A percentile compares a stretch with the other conserved stretches of the same genome.
phyloP scores from a whole-genome alignment of 2,888 invertebrate genomes.

The Ectemnius cavifrons region DNA sequence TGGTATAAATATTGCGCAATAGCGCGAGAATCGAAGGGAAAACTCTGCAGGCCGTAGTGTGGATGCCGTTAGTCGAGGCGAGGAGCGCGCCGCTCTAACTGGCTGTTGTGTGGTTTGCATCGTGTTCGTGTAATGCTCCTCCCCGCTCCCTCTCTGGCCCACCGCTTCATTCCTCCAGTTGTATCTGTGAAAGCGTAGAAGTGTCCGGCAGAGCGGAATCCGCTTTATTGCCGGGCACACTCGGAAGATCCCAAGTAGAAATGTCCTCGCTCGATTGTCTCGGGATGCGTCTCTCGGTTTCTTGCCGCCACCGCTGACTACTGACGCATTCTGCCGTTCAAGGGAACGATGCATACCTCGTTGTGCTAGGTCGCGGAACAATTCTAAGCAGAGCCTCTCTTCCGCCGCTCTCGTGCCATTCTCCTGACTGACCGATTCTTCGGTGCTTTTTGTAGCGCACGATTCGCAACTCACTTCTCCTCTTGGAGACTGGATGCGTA shows the following conservation, averaged over 20 bases:
- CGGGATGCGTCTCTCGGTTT: neutral
- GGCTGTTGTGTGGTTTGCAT: constrained; percentile 37
- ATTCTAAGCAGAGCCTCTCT: constrained; percentile 15
- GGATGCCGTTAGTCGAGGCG: constrained; percentile 62
- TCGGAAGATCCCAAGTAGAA: neutral
- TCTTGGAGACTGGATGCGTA: neutral
- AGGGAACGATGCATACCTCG: constrained; percentile 24
- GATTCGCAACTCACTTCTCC: too few species aligned
- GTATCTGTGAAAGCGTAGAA: neutral
- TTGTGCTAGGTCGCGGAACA: constrained; percentile 56
- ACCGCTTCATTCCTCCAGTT: neutral
- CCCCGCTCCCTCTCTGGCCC: constrained; percentile 8
- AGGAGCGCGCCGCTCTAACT: constrained; percentile 42
- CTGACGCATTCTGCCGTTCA: constrained; percentile 5
- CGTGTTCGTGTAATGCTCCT: constrained; percentile 35
- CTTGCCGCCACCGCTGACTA: neutral
- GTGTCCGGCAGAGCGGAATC: constrained; percentile 31
- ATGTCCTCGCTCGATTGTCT: neutral
- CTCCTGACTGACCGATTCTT: too few species aligned
- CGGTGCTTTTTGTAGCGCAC: too few species aligned
- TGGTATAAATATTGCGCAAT: constrained; percentile 58
- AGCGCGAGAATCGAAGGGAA: constrained; percentile 56
- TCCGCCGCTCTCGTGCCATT: neutral
- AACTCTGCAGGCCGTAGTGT: constrained; percentile 43
- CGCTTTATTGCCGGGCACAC: constrained; percentile 16